These are phyloP conservation scores for Phoeniculus purpureus DNA, from an alignment of 2,797 vertebrate species.

Conservation along the genomic window DNA sequence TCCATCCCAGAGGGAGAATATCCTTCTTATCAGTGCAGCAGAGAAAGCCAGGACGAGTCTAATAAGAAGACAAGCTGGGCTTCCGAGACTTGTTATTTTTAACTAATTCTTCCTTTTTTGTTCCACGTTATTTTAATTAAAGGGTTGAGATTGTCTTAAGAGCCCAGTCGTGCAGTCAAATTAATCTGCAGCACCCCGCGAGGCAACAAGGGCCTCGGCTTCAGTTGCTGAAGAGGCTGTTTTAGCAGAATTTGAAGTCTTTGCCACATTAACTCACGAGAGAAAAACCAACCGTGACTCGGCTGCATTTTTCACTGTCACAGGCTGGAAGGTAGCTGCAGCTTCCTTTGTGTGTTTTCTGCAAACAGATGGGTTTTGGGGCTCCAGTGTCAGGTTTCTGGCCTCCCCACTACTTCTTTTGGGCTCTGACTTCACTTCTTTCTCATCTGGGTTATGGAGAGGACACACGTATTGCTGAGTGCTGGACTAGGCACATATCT, in stretches of 20 bases:
- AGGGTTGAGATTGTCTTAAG: neutral
- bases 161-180: neutral
- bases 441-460: no score
- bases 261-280: neutral
- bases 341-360: no score
- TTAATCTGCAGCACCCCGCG: neutral
- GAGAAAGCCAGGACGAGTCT: constrained; percentile 17
- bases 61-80: neutral
- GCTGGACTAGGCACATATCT: no score
- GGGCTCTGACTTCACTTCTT: no score
- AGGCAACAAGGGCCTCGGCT: neutral
- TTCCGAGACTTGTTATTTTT: constrained; percentile 35
- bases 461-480: no score
- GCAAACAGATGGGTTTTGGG: no score
- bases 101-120: constrained; percentile 32
- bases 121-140: neutral
- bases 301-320: no score
- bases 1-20: constrained; percentile 24
- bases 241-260: neutral
- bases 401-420: no score
- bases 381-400: no score
- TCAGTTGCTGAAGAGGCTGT: neutral
- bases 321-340: no score
- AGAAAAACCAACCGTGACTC: neutral
- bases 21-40: constrained; percentile 35